phyloP scores from a whole-genome alignment of 2,888 invertebrate species.

The Plutella xylostella region DNA sequence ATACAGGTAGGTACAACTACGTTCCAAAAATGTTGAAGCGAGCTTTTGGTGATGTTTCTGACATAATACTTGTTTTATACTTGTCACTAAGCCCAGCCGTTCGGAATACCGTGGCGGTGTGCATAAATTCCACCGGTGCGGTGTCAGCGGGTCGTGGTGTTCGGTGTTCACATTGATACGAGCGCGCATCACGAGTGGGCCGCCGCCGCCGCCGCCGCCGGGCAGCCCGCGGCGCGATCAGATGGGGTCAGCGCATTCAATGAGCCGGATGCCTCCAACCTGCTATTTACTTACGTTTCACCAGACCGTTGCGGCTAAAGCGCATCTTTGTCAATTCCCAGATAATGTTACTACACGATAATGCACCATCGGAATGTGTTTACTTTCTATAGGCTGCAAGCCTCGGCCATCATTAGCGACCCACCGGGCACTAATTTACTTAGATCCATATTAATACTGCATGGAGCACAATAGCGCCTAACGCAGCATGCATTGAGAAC shows the following conservation, averaged over 20 bases:
- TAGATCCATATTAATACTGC: neutral
- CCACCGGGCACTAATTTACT: neutral
- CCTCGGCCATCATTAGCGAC: neutral
- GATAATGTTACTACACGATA: neutral
- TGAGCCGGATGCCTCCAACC: slow-evolving; percentile 65
- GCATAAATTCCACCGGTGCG: slow-evolving; percentile 3
- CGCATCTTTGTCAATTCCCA: slow-evolving; percentile 26
- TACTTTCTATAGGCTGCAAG: neutral
- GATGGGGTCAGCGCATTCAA: slow-evolving; percentile 69
- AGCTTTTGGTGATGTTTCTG: too few species aligned
- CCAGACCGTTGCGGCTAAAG: slow-evolving; percentile 61
- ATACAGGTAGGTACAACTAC: too few species aligned
- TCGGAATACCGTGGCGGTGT: slow-evolving; percentile 6
- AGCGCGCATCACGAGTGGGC: slow-evolving; percentile 30
- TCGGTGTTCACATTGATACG: slow-evolving; percentile 3
- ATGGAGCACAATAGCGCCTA: neutral
- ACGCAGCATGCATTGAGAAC: neutral
- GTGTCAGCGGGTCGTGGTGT: slow-evolving; percentile 1
- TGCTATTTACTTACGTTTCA: slow-evolving; percentile 60
- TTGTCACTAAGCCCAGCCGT: neutral
- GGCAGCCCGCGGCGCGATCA: slow-evolving; percentile 55
- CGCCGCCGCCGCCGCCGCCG: slow-evolving; percentile 32
- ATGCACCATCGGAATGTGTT: neutral
- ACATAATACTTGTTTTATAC: neutral
- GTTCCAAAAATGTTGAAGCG: too few species aligned